Percentiles rank a stretch among this genome's conserved stretches.
Evolutionary conservation across 2,797 vertebrate genomes (phyloP).

Genomic region (Ctenosaura bakeri): DNA sequence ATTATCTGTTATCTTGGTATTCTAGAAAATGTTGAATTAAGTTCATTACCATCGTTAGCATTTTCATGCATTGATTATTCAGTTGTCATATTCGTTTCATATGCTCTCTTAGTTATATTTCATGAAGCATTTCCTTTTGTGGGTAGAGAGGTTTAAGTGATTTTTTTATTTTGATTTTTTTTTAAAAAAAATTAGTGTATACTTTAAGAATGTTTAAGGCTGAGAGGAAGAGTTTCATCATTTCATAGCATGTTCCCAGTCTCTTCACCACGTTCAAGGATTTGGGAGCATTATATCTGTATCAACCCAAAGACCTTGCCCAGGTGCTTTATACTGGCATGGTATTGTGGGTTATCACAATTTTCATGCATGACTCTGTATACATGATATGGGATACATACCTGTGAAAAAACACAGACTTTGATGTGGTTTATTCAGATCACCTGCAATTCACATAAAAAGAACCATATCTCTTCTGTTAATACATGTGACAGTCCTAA

Average conservation of each 20-base stretch:
- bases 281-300: background rate
- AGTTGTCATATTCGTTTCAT: background rate
- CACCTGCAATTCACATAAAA: background rate
- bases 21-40: conserved; percentile 4
- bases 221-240: background rate
- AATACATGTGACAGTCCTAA: background rate
- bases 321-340: background rate
- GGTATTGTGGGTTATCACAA: background rate
- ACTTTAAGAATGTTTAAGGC: background rate
- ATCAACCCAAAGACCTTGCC: background rate
- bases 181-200: background rate
- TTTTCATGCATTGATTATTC: background rate
- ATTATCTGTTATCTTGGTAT: background rate
- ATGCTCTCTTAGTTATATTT: background rate
- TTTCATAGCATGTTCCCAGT: background rate
- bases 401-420: background rate
- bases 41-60: background rate
- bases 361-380: background rate
- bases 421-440: background rate
- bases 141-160: background rate
- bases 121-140: conserved; percentile 6
- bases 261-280: background rate
- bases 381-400: background rate
- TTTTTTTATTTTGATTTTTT: background rate
- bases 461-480: background rate